Percentiles rank a stretch among this genome's conserved stretches.
Conservation (phyloP, 2,113 vertebrate species). For the Saguinus midas region DNA sequence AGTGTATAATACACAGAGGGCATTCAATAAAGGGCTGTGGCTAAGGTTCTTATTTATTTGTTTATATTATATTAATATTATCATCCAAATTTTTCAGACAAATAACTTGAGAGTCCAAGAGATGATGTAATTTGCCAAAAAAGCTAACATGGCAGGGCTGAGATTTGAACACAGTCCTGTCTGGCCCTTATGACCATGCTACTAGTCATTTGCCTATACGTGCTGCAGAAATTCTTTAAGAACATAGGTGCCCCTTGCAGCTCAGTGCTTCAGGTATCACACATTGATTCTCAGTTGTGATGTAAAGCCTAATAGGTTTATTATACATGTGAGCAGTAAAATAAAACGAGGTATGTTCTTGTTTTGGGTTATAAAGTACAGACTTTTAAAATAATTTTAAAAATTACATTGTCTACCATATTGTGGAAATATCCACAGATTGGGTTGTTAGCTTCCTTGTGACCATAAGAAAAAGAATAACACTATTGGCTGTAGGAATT, state of each 20-base stretch:
- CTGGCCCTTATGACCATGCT: too few relatives aligned
- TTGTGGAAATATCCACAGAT: background rate
- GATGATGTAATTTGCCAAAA: background rate
- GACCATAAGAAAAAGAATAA: background rate
- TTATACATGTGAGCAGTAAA: background rate
- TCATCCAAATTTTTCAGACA: background rate
- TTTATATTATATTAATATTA: background rate
- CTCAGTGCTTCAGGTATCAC: background rate
- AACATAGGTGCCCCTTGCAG: accelerated
- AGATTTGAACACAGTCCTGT: background rate
- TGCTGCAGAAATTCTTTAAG: background rate
- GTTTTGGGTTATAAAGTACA: background rate
- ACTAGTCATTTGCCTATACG: accelerated
- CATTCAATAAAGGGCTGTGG: background rate
- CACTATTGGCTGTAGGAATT: background rate
- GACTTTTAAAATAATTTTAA: background rate
- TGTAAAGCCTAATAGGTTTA: background rate
- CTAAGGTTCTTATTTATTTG: background rate
- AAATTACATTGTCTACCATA: background rate
- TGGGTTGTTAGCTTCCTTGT: background rate
- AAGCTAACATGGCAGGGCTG: background rate
- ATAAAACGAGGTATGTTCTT: background rate
- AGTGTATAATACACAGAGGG: accelerated
- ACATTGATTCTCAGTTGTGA: background rate
- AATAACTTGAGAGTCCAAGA: background rate